Conservation (phyloP, 2,797 vertebrate genomes). For the Sylvia borin region DNA sequence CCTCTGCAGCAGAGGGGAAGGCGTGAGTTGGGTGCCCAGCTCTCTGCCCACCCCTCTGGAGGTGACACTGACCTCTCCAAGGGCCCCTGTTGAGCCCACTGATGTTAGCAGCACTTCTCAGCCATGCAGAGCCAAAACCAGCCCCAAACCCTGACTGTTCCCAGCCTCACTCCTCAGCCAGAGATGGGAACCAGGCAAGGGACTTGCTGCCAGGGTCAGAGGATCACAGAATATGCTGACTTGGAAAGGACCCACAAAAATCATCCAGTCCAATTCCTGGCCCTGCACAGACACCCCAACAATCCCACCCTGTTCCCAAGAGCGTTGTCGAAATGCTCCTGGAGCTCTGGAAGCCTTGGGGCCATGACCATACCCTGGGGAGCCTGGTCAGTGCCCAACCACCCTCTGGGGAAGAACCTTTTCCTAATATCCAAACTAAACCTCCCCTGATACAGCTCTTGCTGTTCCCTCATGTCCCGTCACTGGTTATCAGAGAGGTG, state of each 20-base stretch:
- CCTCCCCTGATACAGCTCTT: neutral
- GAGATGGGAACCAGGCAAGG: neutral
- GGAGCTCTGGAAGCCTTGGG: neutral
- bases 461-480: no score
- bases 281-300: neutral
- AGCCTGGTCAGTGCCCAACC: neutral
- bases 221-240: neutral
- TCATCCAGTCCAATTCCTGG: neutral
- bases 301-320: neutral
- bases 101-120: neutral
- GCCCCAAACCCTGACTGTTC: neutral
- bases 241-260: neutral
- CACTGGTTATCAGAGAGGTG: neutral
- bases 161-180: neutral
- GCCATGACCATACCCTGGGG: rapidly evolving
- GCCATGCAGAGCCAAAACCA: neutral
- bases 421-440: neutral
- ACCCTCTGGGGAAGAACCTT: neutral
- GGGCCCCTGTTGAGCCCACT: rapidly evolving
- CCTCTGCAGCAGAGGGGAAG: neutral
- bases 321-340: rapidly evolving
- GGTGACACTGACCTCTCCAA: rapidly evolving
- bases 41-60: neutral
- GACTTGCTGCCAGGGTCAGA: neutral
- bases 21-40: rapidly evolving